Base-by-base conservation (phyloP, 2,888 invertebrate species). In the Timema podura region DNA sequence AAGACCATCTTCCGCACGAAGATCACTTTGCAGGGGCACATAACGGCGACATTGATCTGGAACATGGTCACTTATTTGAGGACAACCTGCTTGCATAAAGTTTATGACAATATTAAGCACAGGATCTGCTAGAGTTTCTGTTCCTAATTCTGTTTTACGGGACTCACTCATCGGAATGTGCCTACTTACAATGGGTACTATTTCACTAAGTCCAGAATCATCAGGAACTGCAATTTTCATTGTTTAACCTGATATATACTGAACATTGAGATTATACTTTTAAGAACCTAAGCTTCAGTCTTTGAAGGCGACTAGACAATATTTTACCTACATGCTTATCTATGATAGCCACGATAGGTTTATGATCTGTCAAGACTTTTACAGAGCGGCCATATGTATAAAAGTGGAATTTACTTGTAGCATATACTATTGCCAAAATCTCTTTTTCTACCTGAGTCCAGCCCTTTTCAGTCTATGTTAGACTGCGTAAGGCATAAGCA, bases 401-500 rank as follows among this genome's bases (percentile, higher is more conserved):
- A 16, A 68, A 48, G 48, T 68, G 68, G 48, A 67, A 70, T 48
- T 64, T 70, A 6, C 11, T 8, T 15, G 48, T 30, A 30, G 30
- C 47, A 61, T 57, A 70, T 44, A 57, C 57, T 16, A 70, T 67
- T 1, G 47, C 13, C 5, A 73, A 72, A 48, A 78, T 65, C 67
- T 76, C 73, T 72, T n/a, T n/a, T 71, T 78, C 77, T 64, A 79
- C 78, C 69, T 78, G 78, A 15, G 77, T 74, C 73, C 77, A 78
- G 10, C 70, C 74, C 30, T 66, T 45, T 73, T 79, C 77, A 8
- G 74, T 74, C 15, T 71, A 46, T 8, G 76, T 77, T 47, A 79
- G 68, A 0, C 77, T 71, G 73, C 75, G 76, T 49, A 78, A 78
- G 10, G 78, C 79, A 74, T 79, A 80, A 7, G 76, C 77, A n/a